Evolutionary conservation across 2,113 vertebrate species (phyloP).

Genomic region (Pseudopipra pipra): DNA sequence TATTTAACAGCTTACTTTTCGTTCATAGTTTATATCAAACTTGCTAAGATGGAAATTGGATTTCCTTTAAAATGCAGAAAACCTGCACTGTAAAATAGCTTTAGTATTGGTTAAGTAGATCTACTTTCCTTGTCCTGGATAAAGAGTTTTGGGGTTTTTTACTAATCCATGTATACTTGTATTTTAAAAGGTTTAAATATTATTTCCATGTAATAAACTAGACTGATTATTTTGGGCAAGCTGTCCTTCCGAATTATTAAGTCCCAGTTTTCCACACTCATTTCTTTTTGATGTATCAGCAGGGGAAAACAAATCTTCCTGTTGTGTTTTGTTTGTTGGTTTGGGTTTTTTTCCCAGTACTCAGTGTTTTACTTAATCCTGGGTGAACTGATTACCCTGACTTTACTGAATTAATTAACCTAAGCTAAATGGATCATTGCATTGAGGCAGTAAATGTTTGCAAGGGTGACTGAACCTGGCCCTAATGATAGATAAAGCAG

Average conservation of each 20-base stretch:
- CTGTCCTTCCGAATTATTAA: background rate
- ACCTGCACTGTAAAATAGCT: background rate
- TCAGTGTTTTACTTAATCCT: background rate
- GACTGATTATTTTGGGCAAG: background rate
- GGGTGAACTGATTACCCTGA: background rate
- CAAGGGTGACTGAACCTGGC: background rate
- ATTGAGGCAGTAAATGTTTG: background rate
- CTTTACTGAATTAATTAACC: background rate
- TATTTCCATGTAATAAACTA: background rate
- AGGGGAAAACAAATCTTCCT: background rate
- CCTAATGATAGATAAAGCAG: background rate
- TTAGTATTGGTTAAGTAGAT: background rate
- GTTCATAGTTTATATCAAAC: background rate
- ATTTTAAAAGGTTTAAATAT: background rate
- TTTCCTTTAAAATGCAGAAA: conserved; percentile 1
- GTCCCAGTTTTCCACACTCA: background rate
- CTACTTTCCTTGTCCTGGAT: background rate
- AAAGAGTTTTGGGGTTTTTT: background rate
- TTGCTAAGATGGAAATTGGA: background rate
- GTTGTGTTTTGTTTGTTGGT: rapidly evolving
- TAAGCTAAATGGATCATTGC: background rate
- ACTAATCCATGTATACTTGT: background rate
- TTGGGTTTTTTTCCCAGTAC: background rate
- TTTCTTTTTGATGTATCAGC: background rate
- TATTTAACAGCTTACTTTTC: background rate